phyloP scores from a whole-genome alignment of 2,113 vertebrate species.

The Chloroceryle aenea region DNA sequence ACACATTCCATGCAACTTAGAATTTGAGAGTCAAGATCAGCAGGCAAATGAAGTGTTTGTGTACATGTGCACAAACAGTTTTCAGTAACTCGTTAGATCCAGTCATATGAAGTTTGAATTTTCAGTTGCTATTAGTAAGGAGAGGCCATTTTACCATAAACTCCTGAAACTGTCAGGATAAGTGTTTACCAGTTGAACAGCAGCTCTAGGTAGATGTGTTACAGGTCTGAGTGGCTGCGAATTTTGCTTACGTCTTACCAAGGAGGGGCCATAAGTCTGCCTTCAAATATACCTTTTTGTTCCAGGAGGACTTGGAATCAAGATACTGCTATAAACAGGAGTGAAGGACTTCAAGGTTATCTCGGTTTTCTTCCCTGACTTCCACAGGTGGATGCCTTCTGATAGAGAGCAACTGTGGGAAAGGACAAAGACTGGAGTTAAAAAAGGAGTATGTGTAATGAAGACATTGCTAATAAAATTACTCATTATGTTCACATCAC shows the following conservation, averaged over 20 bases:
- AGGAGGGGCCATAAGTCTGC: background rate
- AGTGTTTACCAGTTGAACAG: background rate
- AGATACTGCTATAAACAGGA: slow-evolving; percentile 71
- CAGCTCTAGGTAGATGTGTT: background rate
- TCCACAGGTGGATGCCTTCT: background rate
- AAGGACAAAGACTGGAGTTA: background rate
- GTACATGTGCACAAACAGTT: background rate
- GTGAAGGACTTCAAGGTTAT: slow-evolving; percentile 63
- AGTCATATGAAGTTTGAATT: background rate
- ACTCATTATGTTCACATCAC: background rate
- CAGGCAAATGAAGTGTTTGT: background rate
- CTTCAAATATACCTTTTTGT: slow-evolving; percentile 64
- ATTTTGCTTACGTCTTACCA: background rate
- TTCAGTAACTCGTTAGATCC: background rate
- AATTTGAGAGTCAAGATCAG: background rate
- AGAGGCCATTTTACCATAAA: background rate
- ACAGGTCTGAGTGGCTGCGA: background rate
- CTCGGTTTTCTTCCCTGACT: background rate
- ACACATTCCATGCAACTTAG: background rate
- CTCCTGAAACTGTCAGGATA: background rate
- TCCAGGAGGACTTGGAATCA: slow-evolving; percentile 37
- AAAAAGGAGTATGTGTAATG: background rate
- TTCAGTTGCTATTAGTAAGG: background rate
- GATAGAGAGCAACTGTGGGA: slow-evolving; percentile 28
- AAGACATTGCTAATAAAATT: background rate